These are phyloP conservation scores for Lampris incognitus DNA, from an alignment of 2,113 vertebrate genomes.

Conservation along the genomic window DNA sequence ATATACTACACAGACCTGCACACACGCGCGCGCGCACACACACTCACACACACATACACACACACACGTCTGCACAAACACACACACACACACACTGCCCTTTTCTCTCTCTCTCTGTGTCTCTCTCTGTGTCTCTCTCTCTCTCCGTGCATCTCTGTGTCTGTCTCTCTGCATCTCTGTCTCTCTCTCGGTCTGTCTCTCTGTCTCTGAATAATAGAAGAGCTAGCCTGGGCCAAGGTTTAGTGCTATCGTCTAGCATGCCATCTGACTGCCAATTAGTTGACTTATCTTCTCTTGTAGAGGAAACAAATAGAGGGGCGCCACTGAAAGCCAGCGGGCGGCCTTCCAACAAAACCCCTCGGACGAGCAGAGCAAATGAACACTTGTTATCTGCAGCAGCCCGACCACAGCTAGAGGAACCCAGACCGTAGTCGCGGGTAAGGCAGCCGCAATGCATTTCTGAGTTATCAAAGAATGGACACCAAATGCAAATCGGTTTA, in stretches of 20 bases:
- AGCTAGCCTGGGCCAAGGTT: constrained; percentile 54
- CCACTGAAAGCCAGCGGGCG: constrained; percentile 55
- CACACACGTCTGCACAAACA: no score
- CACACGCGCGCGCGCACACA: no score
- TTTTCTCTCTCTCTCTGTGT: no score
- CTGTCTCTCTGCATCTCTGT: neutral
- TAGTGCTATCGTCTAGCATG: constrained; percentile 47
- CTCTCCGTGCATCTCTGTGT: no score
- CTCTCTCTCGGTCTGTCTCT: constrained; percentile 10
- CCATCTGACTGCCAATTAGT: constrained; percentile 67
- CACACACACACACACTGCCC: no score
- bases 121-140: no score
- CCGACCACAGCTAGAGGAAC: constrained; percentile 40
- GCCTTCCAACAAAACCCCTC: constrained; percentile 41
- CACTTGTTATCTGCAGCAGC: constrained; percentile 45
- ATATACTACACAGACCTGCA: no score
- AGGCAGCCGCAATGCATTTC: no score
- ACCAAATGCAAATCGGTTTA: no score
- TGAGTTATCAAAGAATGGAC: no score
- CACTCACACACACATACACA: neutral
- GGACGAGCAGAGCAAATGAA: constrained; percentile 45
- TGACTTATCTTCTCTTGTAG: constrained; percentile 61
- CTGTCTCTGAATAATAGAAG: constrained; percentile 68
- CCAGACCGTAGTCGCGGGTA: neutral
- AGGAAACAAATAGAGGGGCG: constrained; percentile 66